Percentiles rank a stretch among this genome's conserved stretches.
Conservation (phyloP, 2,113 vertebrate genomes). For the Amblyopsis rosae region DNA sequence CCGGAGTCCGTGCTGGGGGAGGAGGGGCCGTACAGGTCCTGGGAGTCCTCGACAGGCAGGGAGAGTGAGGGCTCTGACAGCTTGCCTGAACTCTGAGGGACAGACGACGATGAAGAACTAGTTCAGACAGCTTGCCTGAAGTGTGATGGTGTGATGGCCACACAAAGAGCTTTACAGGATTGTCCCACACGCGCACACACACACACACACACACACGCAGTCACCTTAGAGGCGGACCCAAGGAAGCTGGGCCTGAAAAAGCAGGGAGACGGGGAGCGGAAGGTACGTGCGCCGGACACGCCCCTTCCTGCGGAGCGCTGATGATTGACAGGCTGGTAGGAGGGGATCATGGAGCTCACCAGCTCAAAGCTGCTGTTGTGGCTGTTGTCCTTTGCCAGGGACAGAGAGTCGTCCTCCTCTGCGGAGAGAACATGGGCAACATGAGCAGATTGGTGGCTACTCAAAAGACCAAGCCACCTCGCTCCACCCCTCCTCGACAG, state of each 20-base stretch:
- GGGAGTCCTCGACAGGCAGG: conserved; percentile 95
- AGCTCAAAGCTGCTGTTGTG: conserved; percentile 98
- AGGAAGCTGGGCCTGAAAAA: conserved; percentile 89
- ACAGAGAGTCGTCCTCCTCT: conserved; percentile 91
- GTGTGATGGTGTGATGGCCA: too few species aligned
- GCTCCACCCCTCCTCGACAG: not conserved
- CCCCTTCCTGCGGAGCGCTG: conserved; percentile 76
- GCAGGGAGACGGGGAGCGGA: conserved; percentile 92
- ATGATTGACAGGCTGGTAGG: conserved; percentile 88
- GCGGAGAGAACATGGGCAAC: not conserved
- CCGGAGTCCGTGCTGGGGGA: conserved; percentile 86
- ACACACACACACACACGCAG: not conserved
- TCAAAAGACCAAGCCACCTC: not conserved
- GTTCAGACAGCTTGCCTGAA: not conserved
- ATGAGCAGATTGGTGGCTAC: not conserved
- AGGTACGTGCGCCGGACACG: conserved; percentile 62
- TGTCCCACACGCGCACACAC: too few species aligned
- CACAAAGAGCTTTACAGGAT: too few species aligned
- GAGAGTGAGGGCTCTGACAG: conserved; percentile 89
- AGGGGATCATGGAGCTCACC: conserved; percentile 91
- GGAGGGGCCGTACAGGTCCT: conserved; percentile 91
- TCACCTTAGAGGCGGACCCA: conserved; percentile 92
- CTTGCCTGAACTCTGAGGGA: conserved; percentile 91
- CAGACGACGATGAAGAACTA: not conserved
- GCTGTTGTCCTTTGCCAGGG: conserved; percentile 87